Conservation (phyloP, 1,140 invertebrate species). For the Panulirus ornatus region DNA sequence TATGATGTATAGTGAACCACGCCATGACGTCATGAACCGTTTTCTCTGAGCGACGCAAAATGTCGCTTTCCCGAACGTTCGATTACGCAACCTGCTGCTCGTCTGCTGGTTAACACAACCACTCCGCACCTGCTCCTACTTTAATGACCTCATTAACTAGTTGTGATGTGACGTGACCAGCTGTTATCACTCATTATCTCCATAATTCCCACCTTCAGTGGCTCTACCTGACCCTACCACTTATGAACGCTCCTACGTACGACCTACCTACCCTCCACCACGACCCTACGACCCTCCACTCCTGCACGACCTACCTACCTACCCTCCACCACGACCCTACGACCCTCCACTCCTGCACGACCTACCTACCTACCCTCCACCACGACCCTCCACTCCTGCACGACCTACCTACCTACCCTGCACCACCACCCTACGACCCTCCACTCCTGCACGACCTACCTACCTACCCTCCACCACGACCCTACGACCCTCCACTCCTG, state of each 20-base stretch:
- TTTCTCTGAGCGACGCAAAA: no score
- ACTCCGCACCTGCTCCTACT: no score
- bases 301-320: neutral
- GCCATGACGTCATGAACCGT: no score
- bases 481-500: neutral
- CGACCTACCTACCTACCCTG: neutral
- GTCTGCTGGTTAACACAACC: no score
- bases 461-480: neutral
- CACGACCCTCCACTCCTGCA: no score
- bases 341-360: neutral
- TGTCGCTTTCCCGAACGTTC: no score
- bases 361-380: neutral
- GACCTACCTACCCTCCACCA: neutral
- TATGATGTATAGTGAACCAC: no score
- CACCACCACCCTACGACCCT: neutral
- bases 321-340: neutral
- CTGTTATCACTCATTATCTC: no score
- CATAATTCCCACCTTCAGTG: neutral
- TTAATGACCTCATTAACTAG: no score
- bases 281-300: neutral
- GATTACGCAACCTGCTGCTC: no score
- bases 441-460: neutral
- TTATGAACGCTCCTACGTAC: neutral
- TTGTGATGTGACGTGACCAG: no score
- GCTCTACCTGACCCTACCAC: neutral